Base-by-base conservation (phyloP, 2,113 vertebrate genomes). In the Leucosticte australis region DNA sequence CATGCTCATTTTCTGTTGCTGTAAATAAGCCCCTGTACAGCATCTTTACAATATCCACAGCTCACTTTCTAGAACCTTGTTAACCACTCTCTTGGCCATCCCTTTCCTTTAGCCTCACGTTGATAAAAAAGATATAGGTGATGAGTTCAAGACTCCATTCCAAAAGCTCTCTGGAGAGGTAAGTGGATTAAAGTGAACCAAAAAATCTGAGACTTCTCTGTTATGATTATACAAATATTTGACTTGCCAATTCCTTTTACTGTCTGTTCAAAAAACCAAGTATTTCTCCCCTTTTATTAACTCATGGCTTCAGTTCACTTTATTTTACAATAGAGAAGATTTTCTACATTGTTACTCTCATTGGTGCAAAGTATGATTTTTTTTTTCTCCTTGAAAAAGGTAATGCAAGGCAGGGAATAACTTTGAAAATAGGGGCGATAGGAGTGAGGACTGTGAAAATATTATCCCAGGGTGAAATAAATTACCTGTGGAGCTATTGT, bases 101-200 rank as follows among this genome's bases (percentile, higher is more conserved):
- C 91, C 13, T 97, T 81, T 89, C 89, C 65, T 97, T 80, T 87
- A 99, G 99, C 98, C 98, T 55, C 87, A 44, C 0, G 97, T 98
- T 1, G 24, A 94, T 2, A 98, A 98, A 5, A 67, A 57, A 28
- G 97, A 98, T 3, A 94, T 97, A 83, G 98, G 98, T 1, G 74
- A 92, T 12, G 96, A 96, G 60, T 98, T 99, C 97, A 97, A 96
- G 95, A 95, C 71, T 23, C 96, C 99, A 55, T 99, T 99, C 77
- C 42, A 95, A 33, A 99, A 98, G 90, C 97, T 99, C 11, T 98
- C 98, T 2, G 99, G 98, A 97, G 85, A 94, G 77, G 99, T 99
- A 94, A 97, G 98, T 89, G 64, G 31, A 71, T 89, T 92, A 69
- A 89, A 92, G 35, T 15, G 67, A 63, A 85, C 52, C 39, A 77